Conservation (phyloP, 2,888 invertebrate species). For the Scaptodrosophila latifasciaeformis region DNA sequence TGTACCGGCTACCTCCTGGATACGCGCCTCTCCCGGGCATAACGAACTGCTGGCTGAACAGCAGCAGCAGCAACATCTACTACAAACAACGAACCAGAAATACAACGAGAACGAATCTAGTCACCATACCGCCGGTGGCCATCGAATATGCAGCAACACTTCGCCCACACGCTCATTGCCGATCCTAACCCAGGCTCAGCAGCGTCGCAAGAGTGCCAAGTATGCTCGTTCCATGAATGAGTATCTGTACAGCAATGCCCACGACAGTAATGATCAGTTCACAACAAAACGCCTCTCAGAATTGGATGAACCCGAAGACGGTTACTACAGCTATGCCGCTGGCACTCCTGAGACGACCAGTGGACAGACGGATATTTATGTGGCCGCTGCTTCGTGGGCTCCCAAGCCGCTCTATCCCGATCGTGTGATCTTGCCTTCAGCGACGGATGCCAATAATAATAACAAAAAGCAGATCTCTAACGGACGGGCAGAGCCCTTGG, state of each 20-base stretch:
- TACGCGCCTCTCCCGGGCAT: constrained; percentile 46
- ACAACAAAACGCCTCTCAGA: constrained; percentile 56
- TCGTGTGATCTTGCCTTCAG: constrained; percentile 61
- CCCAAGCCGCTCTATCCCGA: constrained; percentile 79
- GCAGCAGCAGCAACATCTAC: constrained; percentile 7
- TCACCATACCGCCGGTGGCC: constrained; percentile 20
- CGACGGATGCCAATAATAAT: constrained; percentile 26
- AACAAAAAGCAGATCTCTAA: constrained; percentile 49
- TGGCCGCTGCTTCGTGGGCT: constrained; percentile 84
- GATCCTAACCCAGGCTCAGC: constrained; percentile 49
- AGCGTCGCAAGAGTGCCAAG: constrained; percentile 52
- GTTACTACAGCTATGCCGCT: constrained; percentile 69
- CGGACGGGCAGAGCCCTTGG: constrained; percentile 69
- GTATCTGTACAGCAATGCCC: constrained; percentile 66
- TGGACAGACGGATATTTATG: constrained; percentile 80
- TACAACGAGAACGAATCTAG: constrained; percentile 25
- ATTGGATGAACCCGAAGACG: constrained; percentile 63
- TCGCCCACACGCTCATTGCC: constrained; percentile 10
- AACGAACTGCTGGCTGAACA: constrained; percentile 42
- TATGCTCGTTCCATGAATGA: constrained; percentile 69
- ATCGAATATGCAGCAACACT: constrained; percentile 5
- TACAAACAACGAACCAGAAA: constrained; percentile 7
- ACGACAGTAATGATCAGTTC: constrained; percentile 4
- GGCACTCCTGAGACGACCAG: constrained; percentile 66
- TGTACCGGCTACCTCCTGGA: constrained; percentile 63